These are phyloP conservation scores for Choristoneura fumiferana DNA, from an alignment of 1,140 invertebrate species.

Conservation along the genomic window DNA sequence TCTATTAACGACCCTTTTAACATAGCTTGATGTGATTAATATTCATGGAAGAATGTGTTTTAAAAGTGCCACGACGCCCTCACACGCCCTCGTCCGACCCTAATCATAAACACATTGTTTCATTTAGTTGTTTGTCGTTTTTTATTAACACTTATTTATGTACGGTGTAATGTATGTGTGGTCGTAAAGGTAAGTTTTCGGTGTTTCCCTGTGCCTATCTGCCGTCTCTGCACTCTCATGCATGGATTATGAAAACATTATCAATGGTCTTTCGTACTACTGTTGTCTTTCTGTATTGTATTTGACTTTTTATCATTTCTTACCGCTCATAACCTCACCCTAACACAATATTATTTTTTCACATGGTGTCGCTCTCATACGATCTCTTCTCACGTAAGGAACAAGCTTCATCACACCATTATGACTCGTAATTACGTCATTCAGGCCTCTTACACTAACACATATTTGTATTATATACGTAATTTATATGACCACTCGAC, in stretches of 20 bases:
- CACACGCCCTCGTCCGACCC: conserved; percentile 3
- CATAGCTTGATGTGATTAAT: conserved; percentile 59
- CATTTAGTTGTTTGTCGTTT: conserved; percentile 50
- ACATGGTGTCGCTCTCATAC: conserved; percentile 34
- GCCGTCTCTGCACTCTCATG: conserved; percentile 47
- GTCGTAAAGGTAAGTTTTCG: conserved; percentile 64
- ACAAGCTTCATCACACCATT: conserved; percentile 43
- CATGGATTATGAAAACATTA: conserved; percentile 46
- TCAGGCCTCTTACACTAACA: conserved; percentile 39
- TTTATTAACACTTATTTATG: conserved; percentile 45
- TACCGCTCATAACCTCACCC: conserved; percentile 66
- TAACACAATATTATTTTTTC: conserved; percentile 51
- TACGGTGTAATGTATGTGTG: conserved; percentile 44
- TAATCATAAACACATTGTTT: conserved; percentile 56
- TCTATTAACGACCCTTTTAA: conserved; percentile 57
- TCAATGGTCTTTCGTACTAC: conserved; percentile 37
- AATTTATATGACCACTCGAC: conserved; percentile 31
- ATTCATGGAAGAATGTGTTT: conserved; percentile 62
- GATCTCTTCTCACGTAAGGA: conserved; percentile 27
- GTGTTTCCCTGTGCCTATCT: conserved; percentile 60
- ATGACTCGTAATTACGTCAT: conserved; percentile 32
- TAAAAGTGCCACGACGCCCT: background rate
- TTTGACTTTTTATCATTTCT: conserved; percentile 56
- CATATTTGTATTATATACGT: conserved; percentile 38
- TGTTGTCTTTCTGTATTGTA: conserved; percentile 44